These are phyloP conservation scores for Anolis carolinensis DNA, from an alignment of 2,113 vertebrate genomes.

Conservation along the genomic window DNA sequence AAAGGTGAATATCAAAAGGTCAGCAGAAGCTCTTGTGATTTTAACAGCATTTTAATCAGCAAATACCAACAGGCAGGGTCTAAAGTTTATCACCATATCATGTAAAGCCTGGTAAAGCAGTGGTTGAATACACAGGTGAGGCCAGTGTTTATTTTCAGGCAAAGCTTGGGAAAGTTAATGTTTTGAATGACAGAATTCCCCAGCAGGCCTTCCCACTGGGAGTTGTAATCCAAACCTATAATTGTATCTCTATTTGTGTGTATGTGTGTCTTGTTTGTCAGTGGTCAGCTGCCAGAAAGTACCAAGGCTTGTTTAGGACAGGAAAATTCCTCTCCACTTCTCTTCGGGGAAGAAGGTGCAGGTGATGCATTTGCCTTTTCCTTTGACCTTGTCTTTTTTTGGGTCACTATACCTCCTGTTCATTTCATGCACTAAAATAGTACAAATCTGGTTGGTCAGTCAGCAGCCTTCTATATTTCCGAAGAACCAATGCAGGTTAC, in stretches of 20 bases:
- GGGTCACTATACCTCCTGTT: neutral
- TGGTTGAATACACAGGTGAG: neutral
- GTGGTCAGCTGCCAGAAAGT: neutral
- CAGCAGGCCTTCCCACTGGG: too few relatives aligned
- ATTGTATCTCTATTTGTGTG: too few relatives aligned
- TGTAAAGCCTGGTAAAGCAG: neutral
- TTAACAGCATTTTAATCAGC: neutral
- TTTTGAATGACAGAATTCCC: too few relatives aligned
- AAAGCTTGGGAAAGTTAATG: too few relatives aligned
- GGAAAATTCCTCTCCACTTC: neutral
- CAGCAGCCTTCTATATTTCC: conserved; percentile 7
- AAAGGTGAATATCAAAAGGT: neutral
- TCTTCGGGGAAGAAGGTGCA: neutral
- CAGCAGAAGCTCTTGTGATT: neutral
- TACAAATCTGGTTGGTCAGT: neutral
- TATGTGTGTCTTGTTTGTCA: too few relatives aligned
- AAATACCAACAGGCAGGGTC: neutral
- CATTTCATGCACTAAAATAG: neutral
- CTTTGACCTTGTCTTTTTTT: neutral
- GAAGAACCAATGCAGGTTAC: conserved; percentile 23
- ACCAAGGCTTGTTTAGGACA: neutral
- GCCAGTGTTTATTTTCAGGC: too few relatives aligned
- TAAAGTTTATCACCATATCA: neutral
- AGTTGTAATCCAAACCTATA: too few relatives aligned
- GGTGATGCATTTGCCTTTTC: neutral